Evolutionary conservation across 1,140 invertebrate genomes (phyloP).

Genomic region (Anastrepha ludens): DNA sequence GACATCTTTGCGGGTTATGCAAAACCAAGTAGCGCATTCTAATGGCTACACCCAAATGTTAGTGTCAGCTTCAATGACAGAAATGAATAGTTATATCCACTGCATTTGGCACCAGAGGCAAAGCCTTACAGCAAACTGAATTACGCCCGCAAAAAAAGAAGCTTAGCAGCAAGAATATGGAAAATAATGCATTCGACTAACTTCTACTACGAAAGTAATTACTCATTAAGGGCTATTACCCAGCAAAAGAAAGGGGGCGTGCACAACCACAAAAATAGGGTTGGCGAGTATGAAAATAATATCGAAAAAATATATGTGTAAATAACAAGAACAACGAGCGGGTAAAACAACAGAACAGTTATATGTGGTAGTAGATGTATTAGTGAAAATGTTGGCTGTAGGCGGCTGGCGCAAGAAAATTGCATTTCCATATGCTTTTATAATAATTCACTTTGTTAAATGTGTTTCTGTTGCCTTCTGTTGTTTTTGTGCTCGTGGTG

Average conservation of each 20-base stretch:
- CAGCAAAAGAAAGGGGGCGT: neutral
- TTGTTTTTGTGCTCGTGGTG: neutral
- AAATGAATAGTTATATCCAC: slow-evolving; percentile 72
- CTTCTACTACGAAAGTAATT: neutral
- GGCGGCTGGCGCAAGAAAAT: neutral
- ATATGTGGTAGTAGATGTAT: neutral
- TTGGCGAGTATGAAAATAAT: neutral
- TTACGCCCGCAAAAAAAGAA: neutral
- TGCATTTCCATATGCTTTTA: slow-evolving; percentile 22
- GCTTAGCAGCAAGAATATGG: neutral
- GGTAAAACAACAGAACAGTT: too few species aligned
- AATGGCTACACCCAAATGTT: slow-evolving; percentile 66
- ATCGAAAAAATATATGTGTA: too few species aligned
- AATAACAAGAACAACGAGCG: too few species aligned
- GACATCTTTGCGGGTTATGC: neutral
- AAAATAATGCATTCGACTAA: neutral
- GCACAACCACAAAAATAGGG: neutral
- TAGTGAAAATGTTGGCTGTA: neutral
- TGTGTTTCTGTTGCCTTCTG: neutral
- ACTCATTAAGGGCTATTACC: neutral
- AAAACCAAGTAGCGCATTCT: neutral
- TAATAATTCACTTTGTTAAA: slow-evolving; percentile 36
- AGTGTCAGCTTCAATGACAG: slow-evolving; percentile 73
- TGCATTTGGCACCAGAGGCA: slow-evolving; percentile 67
- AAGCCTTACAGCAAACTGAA: slow-evolving; percentile 43